These are phyloP conservation scores for Xenopus borealis DNA, from an alignment of 2,113 vertebrate species.

Conservation along the genomic window DNA sequence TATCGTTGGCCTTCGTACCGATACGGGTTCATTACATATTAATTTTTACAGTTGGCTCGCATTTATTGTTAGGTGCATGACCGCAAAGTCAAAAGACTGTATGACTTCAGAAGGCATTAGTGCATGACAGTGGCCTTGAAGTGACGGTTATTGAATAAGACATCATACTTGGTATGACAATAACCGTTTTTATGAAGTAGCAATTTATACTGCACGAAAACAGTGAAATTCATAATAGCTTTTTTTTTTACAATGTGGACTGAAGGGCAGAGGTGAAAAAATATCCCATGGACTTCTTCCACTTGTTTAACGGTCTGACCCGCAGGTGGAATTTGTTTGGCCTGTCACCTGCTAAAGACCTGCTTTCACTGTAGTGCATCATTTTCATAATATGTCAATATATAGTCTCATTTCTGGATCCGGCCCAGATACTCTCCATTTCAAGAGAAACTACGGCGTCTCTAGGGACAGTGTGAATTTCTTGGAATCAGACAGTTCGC, in stretches of 20 bases:
- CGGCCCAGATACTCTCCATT: neutral
- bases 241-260: no score
- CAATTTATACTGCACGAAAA: no score
- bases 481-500: neutral
- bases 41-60: neutral
- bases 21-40: neutral
- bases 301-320: no score
- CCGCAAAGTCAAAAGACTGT: neutral
- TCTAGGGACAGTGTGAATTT: neutral
- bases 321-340: no score
- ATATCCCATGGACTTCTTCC: no score
- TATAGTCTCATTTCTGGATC: neutral
- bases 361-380: neutral
- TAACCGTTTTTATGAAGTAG: no score
- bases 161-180: no score
- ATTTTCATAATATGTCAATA: neutral
- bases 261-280: no score
- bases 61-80: neutral
- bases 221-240: no score
- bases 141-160: no score
- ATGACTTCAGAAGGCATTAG: neutral
- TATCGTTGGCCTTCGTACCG: constrained; percentile 7
- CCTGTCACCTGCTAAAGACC: neutral
- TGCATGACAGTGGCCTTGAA: no score
- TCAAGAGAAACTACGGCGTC: neutral